Evolutionary conservation across 2,797 vertebrate genomes (phyloP).

Genomic region (Cuniculus paca): DNA sequence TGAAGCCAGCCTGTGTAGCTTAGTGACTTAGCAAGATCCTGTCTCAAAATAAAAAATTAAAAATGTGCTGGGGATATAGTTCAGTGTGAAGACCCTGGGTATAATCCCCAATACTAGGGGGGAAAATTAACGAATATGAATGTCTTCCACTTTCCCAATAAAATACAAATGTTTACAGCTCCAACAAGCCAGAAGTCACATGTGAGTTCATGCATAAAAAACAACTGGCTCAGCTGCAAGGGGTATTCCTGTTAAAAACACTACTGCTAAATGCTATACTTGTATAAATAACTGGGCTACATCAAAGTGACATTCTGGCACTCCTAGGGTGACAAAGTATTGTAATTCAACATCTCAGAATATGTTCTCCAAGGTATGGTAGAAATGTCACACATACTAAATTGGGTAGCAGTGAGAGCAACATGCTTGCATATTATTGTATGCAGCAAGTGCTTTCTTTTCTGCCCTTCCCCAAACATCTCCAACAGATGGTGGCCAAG

Average conservation of each 20-base stretch:
- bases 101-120: background rate
- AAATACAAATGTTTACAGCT: constrained; percentile 40
- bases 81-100: background rate
- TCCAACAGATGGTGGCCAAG: constrained; percentile 84
- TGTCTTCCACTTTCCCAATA: background rate
- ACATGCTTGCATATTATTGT: background rate
- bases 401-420: background rate
- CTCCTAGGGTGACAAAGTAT: constrained; percentile 65
- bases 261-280: constrained; percentile 66
- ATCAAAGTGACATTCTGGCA: constrained; percentile 74
- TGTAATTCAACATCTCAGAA: constrained; percentile 73
- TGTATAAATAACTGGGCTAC: constrained; percentile 88
- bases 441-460: background rate
- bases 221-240: constrained; percentile 45
- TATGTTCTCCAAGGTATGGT: constrained; percentile 60
- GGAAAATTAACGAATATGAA: background rate
- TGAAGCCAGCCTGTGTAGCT: background rate
- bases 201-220: constrained; percentile 57
- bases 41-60: background rate
- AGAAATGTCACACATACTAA: constrained; percentile 73
- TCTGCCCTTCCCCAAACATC: background rate
- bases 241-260: constrained; percentile 32
- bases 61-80: background rate
- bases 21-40: background rate
- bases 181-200: background rate